Base-by-base conservation (phyloP, 1,140 invertebrate species). In the Bombus waltoni region DNA sequence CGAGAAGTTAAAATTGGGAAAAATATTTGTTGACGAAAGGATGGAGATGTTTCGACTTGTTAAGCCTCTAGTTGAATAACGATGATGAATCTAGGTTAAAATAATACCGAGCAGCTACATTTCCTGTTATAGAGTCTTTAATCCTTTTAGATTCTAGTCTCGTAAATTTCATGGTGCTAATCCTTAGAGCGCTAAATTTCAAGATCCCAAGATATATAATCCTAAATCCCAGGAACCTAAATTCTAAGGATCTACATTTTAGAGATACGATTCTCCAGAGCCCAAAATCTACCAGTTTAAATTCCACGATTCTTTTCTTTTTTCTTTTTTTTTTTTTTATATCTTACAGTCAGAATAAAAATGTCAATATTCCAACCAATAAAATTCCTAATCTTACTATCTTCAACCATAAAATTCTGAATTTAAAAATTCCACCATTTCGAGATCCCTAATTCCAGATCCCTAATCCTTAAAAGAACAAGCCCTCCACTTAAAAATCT, bases 211-310 rank as follows among this genome's bases (percentile, higher is more conserved):
- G 40, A 72, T 72, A n/a, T 42, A 72, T 72, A 73, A 44, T 47
- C 15, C 42, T 32, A 73, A 73, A 73, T 73, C 42, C n/a, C 15
- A 2, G 72, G 15, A 22, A 32, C 9, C 72, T 73, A 73, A 32
- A 44, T 72, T 72, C 70, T 72, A n/a, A 72, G 40, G 70, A 42
- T 13, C 40, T 72, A 72, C 40, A n/a, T 72, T 72, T n/a, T 72
- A 18, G 40, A 72, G 25, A 15, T 2, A 28, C 13, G 22, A 42
- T 5, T 42, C 28, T 72, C 13, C 6, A 10, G 28, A 72, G 13
- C 25, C 2, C 11, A 42, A 71, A 35, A 68, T 38, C 35, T 38
- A 28, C 38, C 38, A 35, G 10, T 38, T 40, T 6, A 40, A 28
- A 40, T 71, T 42, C 38, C 38, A 15, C 9, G 42, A 2, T 42